These are phyloP conservation scores for Planococcus citri DNA, from an alignment of 1,140 invertebrate genomes.

Conservation along the genomic window DNA sequence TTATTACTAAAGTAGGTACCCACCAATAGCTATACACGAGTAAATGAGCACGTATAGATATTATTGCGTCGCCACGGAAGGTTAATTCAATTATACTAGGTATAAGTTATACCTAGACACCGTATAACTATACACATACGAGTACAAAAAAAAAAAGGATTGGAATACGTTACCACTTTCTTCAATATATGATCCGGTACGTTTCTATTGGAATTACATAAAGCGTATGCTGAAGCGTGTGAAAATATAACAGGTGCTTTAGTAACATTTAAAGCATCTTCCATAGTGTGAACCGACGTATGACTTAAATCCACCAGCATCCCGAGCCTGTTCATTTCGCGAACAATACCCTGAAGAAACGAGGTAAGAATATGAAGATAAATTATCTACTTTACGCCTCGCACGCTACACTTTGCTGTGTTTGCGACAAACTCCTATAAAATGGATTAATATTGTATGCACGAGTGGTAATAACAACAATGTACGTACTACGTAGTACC, in stretches of 20 bases:
- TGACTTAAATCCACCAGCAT: conserved; percentile 85
- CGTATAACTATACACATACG: no score
- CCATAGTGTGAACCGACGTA: conserved; percentile 65
- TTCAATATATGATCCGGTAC: conserved; percentile 71
- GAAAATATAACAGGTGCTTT: conserved; percentile 78
- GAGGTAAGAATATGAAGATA: conserved; percentile 3
- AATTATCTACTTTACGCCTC: not conserved
- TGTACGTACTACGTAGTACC: no score
- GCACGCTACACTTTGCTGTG: no score
- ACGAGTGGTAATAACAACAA: no score
- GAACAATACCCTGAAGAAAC: conserved; percentile 50
- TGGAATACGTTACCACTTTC: conserved; percentile 46
- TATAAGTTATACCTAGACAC: no score
- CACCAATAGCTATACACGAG: no score
- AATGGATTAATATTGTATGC: not conserved
- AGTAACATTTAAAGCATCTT: conserved; percentile 57
- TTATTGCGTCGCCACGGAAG: no score
- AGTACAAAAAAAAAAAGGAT: not conserved
- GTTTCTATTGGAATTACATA: conserved; percentile 76
- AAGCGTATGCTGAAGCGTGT: conserved; percentile 68
- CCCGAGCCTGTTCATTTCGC: conserved; percentile 76
- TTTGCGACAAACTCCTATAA: not conserved
- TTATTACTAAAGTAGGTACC: no score
- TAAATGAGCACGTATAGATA: no score
- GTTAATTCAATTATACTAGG: no score